Evolutionary conservation across 2,113 vertebrate species (phyloP), one percentile per base, ranked within the genome.

Genomic region (Microcebus ravelobensis): DNA sequence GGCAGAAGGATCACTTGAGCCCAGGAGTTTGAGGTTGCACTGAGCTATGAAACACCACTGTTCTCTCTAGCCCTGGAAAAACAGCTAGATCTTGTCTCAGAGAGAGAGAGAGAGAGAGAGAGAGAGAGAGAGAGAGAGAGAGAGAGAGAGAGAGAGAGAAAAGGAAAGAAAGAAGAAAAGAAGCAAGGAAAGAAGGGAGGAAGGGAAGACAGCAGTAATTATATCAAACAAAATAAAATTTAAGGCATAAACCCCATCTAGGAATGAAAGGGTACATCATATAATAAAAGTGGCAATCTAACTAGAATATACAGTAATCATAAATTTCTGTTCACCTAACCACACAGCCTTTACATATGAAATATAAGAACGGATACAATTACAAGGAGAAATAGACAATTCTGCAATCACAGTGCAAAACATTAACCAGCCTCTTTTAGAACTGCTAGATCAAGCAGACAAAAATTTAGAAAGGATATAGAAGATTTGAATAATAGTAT

Each of bases 171-270:
- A 4, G 25, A 25, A 61, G 25, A 25, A 9, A 27, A 61, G 23
- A 55, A 57, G 55, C 6, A 57, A 57, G 7, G 18, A 57, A 21
- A 20, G 55, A 57, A 57, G 20, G 6, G 18, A 21, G 10, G 52
- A 1, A 18, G 52, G 52, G 52, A 34, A 5, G 20, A 90, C 2
- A 67, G 15, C 11, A 50, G 36, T 48, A 81, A 59, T 73, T 65
- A 80, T 50, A 81, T 61, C 15, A 81, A 87, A 91, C n/a, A 81
- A 77, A 87, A 93, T 88, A 73, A 73, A 88, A 63, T 36, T 23
- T 67, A 91, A 67, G 39, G 55, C 48, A 81, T 86, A 39, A 87
- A 67, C 13, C 34, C 70, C 29, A 73, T 55, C 42, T 20, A 91
- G 17, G 34, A 4, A 34, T 74, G 73, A 63, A 87, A 4, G 18